These are phyloP conservation scores for Cancer borealis DNA, from an alignment of 2,888 invertebrate genomes.

Conservation along the genomic window DNA sequence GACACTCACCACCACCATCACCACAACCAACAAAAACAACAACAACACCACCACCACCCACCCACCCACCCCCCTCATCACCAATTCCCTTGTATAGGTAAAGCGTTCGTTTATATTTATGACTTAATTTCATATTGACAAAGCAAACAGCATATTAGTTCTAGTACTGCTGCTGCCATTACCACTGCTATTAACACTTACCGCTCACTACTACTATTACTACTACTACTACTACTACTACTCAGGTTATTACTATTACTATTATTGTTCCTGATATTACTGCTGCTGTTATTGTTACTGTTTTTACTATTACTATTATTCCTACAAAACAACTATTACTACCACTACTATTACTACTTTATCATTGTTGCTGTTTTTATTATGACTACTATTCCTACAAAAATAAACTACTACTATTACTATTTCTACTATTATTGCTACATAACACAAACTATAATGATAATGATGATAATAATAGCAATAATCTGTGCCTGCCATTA, in stretches of 20 bases:
- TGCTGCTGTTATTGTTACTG: background rate
- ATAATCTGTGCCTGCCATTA: background rate
- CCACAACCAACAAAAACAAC: background rate
- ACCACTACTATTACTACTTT: background rate
- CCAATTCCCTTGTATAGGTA: background rate
- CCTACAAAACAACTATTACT: background rate
- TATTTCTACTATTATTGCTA: background rate
- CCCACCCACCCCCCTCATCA: background rate
- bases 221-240: background rate
- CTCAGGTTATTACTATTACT: background rate
- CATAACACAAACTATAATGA: background rate
- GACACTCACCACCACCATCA: background rate
- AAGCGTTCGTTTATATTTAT: conserved; percentile 1
- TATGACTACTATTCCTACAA: background rate
- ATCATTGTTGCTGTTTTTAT: background rate
- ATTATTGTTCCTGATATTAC: background rate
- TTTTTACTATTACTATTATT: background rate
- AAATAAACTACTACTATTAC: background rate
- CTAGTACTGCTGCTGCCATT: background rate
- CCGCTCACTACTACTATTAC: background rate
- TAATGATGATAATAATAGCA: conserved; percentile 6
- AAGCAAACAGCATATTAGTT: conserved; percentile 17
- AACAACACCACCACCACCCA: background rate
- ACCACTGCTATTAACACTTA: background rate
- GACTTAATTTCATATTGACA: conserved; percentile 33